Evolutionary conservation across 1,140 invertebrate species (phyloP).

Genomic region (Sarcophaga peregrina): DNA sequence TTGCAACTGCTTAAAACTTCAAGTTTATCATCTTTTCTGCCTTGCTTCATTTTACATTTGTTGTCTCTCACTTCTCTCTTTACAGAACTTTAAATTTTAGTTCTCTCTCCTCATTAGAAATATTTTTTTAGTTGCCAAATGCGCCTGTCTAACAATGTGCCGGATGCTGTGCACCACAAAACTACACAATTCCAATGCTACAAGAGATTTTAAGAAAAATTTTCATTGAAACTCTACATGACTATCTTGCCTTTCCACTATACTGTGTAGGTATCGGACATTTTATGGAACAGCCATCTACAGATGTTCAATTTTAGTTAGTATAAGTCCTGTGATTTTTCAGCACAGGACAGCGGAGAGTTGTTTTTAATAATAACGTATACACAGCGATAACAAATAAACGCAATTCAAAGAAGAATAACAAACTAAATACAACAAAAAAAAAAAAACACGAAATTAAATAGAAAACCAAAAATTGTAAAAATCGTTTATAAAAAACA

Average conservation of each 20-base stretch:
- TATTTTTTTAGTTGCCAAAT: no score
- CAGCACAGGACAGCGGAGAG: conserved; percentile 42
- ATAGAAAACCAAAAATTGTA: background rate
- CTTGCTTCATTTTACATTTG: no score
- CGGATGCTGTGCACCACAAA: conserved; percentile 33
- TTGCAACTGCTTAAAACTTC: no score
- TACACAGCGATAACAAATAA: background rate
- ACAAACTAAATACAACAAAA: background rate
- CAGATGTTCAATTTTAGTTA: conserved; percentile 15
- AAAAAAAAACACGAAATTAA: background rate
- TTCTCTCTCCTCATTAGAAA: background rate
- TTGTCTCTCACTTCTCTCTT: no score
- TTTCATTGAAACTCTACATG: conserved; percentile 1
- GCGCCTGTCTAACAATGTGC: background rate
- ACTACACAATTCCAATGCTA: background rate
- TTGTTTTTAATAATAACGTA: background rate
- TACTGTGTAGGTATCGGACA: conserved; percentile 11
- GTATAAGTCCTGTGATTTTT: conserved; percentile 41
- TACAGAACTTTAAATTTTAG: background rate
- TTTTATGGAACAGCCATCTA: background rate
- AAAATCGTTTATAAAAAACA: no score
- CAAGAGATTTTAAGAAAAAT: background rate
- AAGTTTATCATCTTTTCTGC: no score
- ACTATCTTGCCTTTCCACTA: background rate
- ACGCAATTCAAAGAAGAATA: conserved; percentile 1